Evolutionary conservation across 1,140 invertebrate species (phyloP).

Genomic region (Drepana arcuata): DNA sequence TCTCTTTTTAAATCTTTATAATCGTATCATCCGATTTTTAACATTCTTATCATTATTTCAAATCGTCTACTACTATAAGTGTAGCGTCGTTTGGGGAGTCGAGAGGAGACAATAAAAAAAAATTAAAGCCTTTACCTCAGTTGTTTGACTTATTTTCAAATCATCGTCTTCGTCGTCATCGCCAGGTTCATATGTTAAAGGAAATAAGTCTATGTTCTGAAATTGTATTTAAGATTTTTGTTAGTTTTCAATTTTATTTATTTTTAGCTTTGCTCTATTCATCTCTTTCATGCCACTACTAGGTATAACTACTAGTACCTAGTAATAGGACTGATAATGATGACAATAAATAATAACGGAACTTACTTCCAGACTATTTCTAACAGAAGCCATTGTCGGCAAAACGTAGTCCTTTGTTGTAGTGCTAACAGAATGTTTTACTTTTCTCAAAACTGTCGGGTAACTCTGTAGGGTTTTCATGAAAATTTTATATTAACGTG

Average conservation of each 20-base stretch:
- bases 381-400: conserved; percentile 35
- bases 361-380: conserved; percentile 32
- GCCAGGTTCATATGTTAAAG: conserved; percentile 37
- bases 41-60: too few species aligned
- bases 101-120: too few species aligned
- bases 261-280: too few species aligned
- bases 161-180: conserved; percentile 32
- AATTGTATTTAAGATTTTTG: too few species aligned
- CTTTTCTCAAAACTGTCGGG: conserved; percentile 54
- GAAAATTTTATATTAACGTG: conserved; percentile 1
- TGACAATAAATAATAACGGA: background rate
- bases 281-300: too few species aligned
- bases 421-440: conserved; percentile 39
- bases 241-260: too few species aligned
- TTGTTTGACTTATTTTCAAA: conserved; percentile 5
- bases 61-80: too few species aligned
- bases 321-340: background rate
- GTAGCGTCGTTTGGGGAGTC: too few species aligned
- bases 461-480: conserved; percentile 38
- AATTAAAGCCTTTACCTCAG: too few species aligned
- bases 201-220: conserved; percentile 22
- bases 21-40: too few species aligned
- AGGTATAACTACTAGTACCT: too few species aligned
- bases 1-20: too few species aligned
- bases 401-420: conserved; percentile 54